These are phyloP conservation scores for Apodemus speciosus DNA, from an alignment of 2,113 vertebrate genomes.

Conservation along the genomic window DNA sequence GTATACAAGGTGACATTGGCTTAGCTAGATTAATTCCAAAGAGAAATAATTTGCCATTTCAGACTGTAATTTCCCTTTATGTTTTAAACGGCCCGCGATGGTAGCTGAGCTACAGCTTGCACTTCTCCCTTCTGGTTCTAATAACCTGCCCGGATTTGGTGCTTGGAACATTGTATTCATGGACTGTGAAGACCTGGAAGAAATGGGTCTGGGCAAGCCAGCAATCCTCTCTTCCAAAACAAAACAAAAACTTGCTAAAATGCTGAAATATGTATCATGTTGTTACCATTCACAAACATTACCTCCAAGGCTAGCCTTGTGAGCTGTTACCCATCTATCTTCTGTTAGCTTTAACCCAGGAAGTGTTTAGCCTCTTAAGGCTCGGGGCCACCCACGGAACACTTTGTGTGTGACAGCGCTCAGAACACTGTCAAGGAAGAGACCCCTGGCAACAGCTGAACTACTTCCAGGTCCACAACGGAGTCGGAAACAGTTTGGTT, in stretches of 20 bases:
- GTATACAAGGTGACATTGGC: background rate
- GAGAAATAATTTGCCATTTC: conserved; percentile 42
- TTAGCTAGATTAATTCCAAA: conserved; percentile 49
- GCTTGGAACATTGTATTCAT: background rate
- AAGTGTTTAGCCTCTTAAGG: background rate
- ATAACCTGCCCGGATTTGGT: background rate
- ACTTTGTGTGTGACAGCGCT: background rate
- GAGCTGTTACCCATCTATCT: background rate
- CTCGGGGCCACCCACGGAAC: background rate
- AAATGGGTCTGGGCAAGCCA: background rate
- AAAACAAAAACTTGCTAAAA: background rate
- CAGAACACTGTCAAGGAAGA: background rate
- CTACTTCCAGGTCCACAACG: background rate
- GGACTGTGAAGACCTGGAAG: background rate
- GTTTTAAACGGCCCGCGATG: background rate
- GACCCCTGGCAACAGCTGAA: background rate
- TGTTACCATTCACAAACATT: background rate
- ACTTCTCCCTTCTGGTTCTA: background rate
- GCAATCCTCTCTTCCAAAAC: background rate
- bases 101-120: background rate
- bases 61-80: conserved; percentile 5
- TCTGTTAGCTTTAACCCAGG: conserved; percentile 7
- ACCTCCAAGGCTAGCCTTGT: background rate
- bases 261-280: background rate
- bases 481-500: background rate